Percentiles rank a stretch among this genome's conserved stretches.
Conservation (phyloP, 1,140 invertebrate genomes). For the Drosophila varians region DNA sequence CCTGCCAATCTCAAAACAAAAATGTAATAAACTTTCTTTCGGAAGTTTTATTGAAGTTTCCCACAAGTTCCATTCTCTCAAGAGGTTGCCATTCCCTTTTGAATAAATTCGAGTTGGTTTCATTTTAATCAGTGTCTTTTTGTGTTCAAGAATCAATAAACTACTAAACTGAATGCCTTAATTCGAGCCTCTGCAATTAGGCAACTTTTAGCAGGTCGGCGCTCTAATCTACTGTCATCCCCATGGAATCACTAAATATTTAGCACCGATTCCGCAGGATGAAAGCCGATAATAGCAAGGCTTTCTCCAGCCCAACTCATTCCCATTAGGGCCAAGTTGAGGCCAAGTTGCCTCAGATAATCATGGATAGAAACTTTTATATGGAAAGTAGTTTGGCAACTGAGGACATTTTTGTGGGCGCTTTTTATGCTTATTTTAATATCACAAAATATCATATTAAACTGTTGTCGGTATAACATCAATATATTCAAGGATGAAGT, state of each 20-base stretch:
- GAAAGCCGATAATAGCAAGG: slow-evolving; percentile 26
- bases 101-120: neutral
- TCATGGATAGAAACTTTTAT: slow-evolving; percentile 1
- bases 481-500: too few relatives aligned
- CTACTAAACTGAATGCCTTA: slow-evolving; percentile 10
- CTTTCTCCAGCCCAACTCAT: slow-evolving; percentile 40
- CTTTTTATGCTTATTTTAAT: too few relatives aligned
- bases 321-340: slow-evolving; percentile 21
- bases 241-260: slow-evolving; percentile 37
- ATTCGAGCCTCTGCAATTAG: slow-evolving; percentile 3
- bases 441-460: too few relatives aligned
- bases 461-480: too few relatives aligned
- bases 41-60: neutral
- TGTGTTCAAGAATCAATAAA: slow-evolving; percentile 26
- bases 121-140: slow-evolving; percentile 11
- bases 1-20: neutral
- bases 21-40: neutral
- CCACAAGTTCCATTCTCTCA: neutral
- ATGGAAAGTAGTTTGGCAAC: neutral
- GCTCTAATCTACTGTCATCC: slow-evolving; percentile 17
- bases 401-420: neutral
- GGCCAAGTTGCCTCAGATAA: slow-evolving; percentile 35
- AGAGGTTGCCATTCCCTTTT: neutral
- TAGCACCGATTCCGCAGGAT: slow-evolving; percentile 28
- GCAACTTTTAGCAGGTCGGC: slow-evolving; percentile 15